Evolutionary conservation across 1,140 invertebrate species (phyloP), one percentile per base, ranked within the genome.

Genomic region (Matsumurasca onukii): DNA sequence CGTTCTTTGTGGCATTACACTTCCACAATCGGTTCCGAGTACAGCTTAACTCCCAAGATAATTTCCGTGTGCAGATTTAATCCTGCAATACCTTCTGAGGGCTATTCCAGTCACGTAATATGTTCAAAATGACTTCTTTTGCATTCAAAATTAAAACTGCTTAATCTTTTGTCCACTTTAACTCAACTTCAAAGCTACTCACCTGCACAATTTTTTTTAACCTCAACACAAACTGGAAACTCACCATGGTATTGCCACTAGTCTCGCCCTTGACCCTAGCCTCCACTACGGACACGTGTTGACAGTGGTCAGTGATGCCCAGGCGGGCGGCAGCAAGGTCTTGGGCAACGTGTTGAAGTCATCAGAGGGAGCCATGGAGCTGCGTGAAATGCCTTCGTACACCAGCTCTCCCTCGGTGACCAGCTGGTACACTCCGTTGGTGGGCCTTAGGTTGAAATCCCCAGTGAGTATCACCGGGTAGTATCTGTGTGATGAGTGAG

Each of bases 381-480:
- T 57, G 25, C 49, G 51, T 5, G 31, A 49, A 12, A 29, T 31
- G 2, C 30, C 70, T 67, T 76, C 74, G 73, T 86, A 90, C 71
- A 85, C 77, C 3, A 93, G 79, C 48, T 79, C 74, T 22, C 92
- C 92, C n/a, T 81, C 80, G 0, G 82, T 84, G 51, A 96, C 78
- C 55, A 95, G 87, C 61, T 87, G 79, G 73, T 93, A 89, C 0
- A 96, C 84, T 2, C 86, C 81, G 39, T 88, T 89, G 49, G 87
- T 76, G 0, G 91, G 89, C 70, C 86, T 80, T 3, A 90, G 86
- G 80, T 98, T 98, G 62, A 98, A 91, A 79, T 98, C 96, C 0
- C 96, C 96, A 12, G 91, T 90, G 55, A 98, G 67, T 67, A 98
- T 87, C 1, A 93, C 84, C 0, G 95, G 94, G 57, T 88, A 77